Conservation (phyloP, 1,140 invertebrate genomes). For the Frieseomelitta varia region DNA sequence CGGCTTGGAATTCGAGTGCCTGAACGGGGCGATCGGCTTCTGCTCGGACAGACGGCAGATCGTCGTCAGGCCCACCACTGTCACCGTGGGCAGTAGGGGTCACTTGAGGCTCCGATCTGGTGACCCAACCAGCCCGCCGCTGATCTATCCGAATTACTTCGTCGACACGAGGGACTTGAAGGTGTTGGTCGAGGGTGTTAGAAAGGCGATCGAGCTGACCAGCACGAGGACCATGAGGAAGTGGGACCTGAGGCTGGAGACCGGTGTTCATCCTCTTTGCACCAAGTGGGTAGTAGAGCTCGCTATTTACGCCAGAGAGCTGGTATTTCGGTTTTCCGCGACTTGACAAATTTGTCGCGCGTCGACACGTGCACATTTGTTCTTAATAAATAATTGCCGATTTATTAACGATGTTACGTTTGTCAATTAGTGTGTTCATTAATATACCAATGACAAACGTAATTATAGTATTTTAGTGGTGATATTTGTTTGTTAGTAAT, state of each 20-base stretch:
- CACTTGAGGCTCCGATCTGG: conserved; percentile 79
- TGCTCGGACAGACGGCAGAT: conserved; percentile 74
- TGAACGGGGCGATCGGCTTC: conserved; percentile 60
- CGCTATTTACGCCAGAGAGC: too few species aligned
- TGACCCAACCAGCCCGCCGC: conserved; percentile 85
- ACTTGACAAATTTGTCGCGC: too few species aligned
- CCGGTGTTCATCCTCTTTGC: conserved; percentile 71
- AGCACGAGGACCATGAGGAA: conserved; percentile 78
- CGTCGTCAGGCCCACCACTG: conserved; percentile 73
- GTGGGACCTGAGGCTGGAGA: conserved; percentile 80
- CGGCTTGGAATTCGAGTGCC: conserved; percentile 75
- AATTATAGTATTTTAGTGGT: too few species aligned
- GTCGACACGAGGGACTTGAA: conserved; percentile 81
- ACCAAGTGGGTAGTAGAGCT: conserved; percentile 55
- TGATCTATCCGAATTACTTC: conserved; percentile 87
- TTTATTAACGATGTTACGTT: too few species aligned
- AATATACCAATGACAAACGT: too few species aligned
- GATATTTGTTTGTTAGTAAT: too few species aligned
- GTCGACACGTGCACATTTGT: too few species aligned
- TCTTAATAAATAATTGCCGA: too few species aligned
- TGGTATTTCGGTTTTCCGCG: too few species aligned
- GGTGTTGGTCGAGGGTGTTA: conserved; percentile 81
- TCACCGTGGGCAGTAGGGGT: conserved; percentile 71
- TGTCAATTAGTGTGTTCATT: too few species aligned
- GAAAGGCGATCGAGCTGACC: conserved; percentile 74